Evolutionary conservation across 2,113 vertebrate genomes (phyloP).

Genomic region (Turnix velox): DNA sequence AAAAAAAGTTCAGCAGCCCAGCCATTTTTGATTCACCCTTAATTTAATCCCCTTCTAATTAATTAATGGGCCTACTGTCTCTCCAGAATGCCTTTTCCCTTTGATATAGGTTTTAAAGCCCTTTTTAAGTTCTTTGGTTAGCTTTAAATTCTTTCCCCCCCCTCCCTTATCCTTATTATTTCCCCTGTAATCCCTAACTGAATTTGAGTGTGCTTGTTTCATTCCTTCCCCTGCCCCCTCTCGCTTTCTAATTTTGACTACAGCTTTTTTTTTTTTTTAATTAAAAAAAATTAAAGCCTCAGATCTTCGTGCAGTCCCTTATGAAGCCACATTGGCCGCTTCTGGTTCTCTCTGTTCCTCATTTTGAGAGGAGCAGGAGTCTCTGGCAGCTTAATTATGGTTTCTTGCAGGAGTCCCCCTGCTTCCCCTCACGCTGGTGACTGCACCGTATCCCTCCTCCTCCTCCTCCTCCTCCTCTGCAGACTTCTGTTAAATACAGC

Average conservation of each 20-base stretch:
- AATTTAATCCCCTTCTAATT: slow-evolving; percentile 37
- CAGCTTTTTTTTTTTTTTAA: slow-evolving; percentile 40
- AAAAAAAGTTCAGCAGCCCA: neutral
- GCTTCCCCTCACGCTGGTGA: neutral
- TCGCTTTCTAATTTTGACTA: slow-evolving; percentile 55
- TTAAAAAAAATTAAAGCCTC: slow-evolving; percentile 62
- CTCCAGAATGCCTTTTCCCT: slow-evolving; percentile 4
- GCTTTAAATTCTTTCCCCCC: neutral
- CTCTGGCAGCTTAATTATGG: slow-evolving; percentile 61
- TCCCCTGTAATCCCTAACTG: slow-evolving; percentile 36
- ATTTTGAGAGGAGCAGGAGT: slow-evolving; percentile 51
- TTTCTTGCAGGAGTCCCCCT: slow-evolving; percentile 58
- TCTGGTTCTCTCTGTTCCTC: slow-evolving; percentile 26
- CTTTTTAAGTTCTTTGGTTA: slow-evolving; percentile 28
- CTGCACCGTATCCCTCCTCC: slow-evolving; percentile 14
- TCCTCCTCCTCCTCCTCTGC: slow-evolving; percentile 3
- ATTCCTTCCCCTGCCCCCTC: slow-evolving; percentile 37
- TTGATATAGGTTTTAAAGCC: slow-evolving; percentile 11
- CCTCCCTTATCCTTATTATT: slow-evolving; percentile 26
- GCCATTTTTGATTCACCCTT: neutral
- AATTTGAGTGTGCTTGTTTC: slow-evolving; percentile 18
- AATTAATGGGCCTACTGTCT: slow-evolving; percentile 20
- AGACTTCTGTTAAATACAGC: slow-evolving; percentile 32
- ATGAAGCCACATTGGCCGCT: slow-evolving; percentile 52
- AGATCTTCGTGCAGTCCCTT: slow-evolving; percentile 55